Percentiles rank a stretch among this genome's conserved stretches.
These are phyloP conservation scores for Apostichopus leukothele DNA, from an alignment of 53 echinoderm and acorn worm species.

Conservation along the genomic window DNA sequence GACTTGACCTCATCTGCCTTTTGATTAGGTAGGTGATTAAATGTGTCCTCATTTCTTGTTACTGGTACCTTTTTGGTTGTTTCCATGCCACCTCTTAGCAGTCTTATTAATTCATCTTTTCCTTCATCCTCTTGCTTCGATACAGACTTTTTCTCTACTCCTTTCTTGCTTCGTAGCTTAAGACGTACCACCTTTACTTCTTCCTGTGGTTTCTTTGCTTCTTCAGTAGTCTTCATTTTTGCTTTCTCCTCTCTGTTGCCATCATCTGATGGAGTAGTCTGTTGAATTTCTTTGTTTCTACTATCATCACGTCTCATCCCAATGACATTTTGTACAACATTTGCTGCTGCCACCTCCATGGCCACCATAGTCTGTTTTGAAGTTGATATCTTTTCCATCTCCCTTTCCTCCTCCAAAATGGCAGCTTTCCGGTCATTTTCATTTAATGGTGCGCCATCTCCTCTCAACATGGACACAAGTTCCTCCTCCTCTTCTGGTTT, in stretches of 20 bases:
- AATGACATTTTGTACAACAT: not conserved
- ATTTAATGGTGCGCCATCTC: conserved; percentile 43
- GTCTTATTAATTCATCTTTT: conserved; percentile 25
- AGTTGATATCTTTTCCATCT: not conserved
- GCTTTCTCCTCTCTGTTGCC: not conserved
- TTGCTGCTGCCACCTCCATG: not conserved
- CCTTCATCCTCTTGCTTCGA: not conserved
- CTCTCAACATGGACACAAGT: conserved; percentile 64
- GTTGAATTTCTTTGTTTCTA: not conserved
- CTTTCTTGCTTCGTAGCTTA: conserved; percentile 14
- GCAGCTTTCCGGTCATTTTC: conserved; percentile 40
- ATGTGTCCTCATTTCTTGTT: conserved; percentile 2
- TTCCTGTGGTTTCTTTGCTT: not conserved
- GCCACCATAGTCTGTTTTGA: not conserved
- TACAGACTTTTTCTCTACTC: not conserved
- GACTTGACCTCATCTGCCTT: not conserved
- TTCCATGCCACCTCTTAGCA: conserved; percentile 57
- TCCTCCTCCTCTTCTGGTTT: conserved; percentile 72
- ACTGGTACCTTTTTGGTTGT: not conserved
- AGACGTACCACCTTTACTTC: conserved; percentile 29
- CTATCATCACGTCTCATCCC: not conserved
- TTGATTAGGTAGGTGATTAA: not conserved
- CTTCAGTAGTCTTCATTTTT: not conserved
- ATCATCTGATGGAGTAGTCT: not conserved
- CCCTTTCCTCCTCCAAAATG: conserved; percentile 41